Evolutionary conservation across 1,140 invertebrate species (phyloP), one percentile per base, ranked within the genome.

Genomic region (Lepeophtheirus salmonis): DNA sequence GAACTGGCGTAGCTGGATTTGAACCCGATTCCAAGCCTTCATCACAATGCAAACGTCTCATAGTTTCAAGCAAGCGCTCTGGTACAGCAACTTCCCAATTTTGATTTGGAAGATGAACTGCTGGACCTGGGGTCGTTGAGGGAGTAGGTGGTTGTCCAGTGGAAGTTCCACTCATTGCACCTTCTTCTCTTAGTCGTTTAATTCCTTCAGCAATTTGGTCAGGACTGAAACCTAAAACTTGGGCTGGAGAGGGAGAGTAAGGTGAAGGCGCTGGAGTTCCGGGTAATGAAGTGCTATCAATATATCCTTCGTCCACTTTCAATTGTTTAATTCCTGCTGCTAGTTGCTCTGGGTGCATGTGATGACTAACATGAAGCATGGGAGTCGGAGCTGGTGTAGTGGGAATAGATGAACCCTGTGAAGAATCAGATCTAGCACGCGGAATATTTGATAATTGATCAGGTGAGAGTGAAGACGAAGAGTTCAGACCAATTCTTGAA

Each of bases 381-480:
- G 50, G 50, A 24, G 54, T 61, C n/a, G 59, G 59, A 2, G 59
- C 59, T 3, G 59, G 59, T 2, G 59, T 61, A 18, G 59, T 20
- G 1, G 59, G 59, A 22, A 22, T 50, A 24, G 59, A 61, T 12
- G 21, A 22, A 12, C 14, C 24, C 14, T 50, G 23, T 1, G 21
- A 21, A 16, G 12, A 2, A 21, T 50, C 59, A 17, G 59, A 48
- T 14, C 59, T 22, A 13, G 54, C 20, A 55, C 59, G 16, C 1
- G 23, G 22, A 16, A 59, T 13, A 14, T 17, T 17, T n/a, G 59
- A 17, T 3, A 61, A 24, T 24, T 61, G 59, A 25, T 61, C 59
- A 1, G 59, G 59, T 14, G 50, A 55, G n/a, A 57, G n/a, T 4
- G n/a, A 4, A 13, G n/a, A 10, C 4, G 21, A 12, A 41, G n/a